Evolutionary conservation across 2,797 vertebrate genomes (phyloP), one percentile per base, ranked within the genome.

Genomic region (Bradypodion pumilum): DNA sequence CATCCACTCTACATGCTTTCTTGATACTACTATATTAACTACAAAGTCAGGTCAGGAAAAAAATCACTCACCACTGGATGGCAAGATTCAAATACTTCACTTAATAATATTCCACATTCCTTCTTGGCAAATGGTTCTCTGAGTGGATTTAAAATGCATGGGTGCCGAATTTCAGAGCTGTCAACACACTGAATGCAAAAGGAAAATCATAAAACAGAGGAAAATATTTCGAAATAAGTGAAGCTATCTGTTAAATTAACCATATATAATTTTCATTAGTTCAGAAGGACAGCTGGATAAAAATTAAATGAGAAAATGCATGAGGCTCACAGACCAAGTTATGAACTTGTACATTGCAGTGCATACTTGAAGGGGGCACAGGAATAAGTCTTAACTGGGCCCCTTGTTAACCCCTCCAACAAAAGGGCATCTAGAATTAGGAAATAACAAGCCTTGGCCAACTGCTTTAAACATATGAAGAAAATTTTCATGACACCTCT

Each of bases 31-130:
- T 32, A 60, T 16, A 15, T 23, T 81, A 73, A 19, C 29, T 32
- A 12, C 25, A 66, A n/a, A 23, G 21, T 56, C 15, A 56, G 23
- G 37, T 74, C 59, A 49, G 23, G 70, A 74, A n/a, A n/a, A n/a
- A n/a, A n/a, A n/a, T n/a, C 21, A 97, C 98, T 98, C 94, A 99
- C 98, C 98, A 99, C 98, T 1, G 97, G 97, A 94, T 99, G 98
- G 96, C 98, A 99, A 95, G 95, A 96, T 93, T 98, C 97, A 94
- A 99, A 99, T 83, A 97, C 95, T 91, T 98, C 98, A 19, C 98
- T 95, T 74, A 99, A 96, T 86, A 99, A 94, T 78, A 99, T 94
- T 12, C 95, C 96, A 90, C 98, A 99, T 83, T 97, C 97, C 75
- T 97, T 97, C 95, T 98, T 99, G 82, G 98, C 98, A 94, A 98